Percentiles rank a stretch among this genome's conserved stretches.
Evolutionary conservation across 2,888 invertebrate genomes (phyloP).

Genomic region (Pyralis farinalis): DNA sequence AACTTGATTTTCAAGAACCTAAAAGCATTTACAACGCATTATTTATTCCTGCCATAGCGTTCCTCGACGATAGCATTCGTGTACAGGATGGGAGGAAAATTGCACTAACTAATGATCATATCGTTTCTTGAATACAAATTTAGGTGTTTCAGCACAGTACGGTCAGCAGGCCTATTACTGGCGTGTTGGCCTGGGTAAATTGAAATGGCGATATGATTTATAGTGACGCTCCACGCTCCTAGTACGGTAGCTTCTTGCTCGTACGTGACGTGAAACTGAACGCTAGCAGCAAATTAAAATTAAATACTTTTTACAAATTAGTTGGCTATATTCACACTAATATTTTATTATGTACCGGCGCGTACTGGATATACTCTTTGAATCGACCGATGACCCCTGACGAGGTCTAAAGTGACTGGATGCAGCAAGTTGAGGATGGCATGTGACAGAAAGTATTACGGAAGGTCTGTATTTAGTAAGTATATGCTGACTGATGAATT

Average conservation of each 20-base stretch:
- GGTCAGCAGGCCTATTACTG: slow-evolving; percentile 59
- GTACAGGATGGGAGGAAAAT: slow-evolving; percentile 71
- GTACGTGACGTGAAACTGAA: slow-evolving; percentile 65
- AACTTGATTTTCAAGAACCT: slow-evolving; percentile 50
- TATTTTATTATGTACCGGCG: too few species aligned
- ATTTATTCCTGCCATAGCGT: slow-evolving; percentile 55
- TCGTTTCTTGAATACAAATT: slow-evolving; percentile 76
- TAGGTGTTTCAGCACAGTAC: slow-evolving; percentile 62
- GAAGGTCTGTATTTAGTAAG: too few species aligned
- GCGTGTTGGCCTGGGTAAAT: slow-evolving; percentile 67
- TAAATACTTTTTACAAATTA: slow-evolving; percentile 14
- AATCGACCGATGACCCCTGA: too few species aligned
- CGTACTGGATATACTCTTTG: too few species aligned
- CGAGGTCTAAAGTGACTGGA: too few species aligned
- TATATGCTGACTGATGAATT: too few species aligned
- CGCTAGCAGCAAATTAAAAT: slow-evolving; percentile 22
- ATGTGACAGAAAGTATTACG: too few species aligned
- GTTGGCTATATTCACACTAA: too few species aligned
- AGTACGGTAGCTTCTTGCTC: slow-evolving; percentile 61
- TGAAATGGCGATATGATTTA: slow-evolving; percentile 77
- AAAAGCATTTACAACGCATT: slow-evolving; percentile 64
- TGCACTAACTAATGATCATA: slow-evolving; percentile 75
- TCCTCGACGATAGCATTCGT: slow-evolving; percentile 54
- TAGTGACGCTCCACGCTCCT: slow-evolving; percentile 63
- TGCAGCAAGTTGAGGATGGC: too few species aligned